Percentiles rank a stretch among this genome's conserved stretches.
Evolutionary conservation across 2,888 invertebrate species (phyloP).

Genomic region (Clunio marinus): DNA sequence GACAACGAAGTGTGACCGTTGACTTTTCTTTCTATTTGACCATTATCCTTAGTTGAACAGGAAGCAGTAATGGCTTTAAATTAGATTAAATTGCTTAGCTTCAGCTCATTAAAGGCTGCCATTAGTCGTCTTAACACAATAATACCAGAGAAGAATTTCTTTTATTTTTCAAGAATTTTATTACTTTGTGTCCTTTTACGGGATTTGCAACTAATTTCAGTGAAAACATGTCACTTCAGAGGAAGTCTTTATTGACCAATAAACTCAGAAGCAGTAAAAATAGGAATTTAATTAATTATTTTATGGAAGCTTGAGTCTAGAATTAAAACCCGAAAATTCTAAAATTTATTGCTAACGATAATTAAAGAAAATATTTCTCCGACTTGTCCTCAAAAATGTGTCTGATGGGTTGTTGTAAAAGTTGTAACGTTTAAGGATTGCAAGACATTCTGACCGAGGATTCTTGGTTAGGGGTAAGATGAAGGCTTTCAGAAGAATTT

Average conservation of each 20-base stretch:
- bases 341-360: slow-evolving; percentile 15
- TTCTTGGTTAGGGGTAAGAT: slow-evolving; percentile 3
- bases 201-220: slow-evolving; percentile 15
- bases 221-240: slow-evolving; percentile 13
- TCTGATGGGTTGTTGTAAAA: neutral
- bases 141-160: neutral
- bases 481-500: neutral
- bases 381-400: slow-evolving; percentile 17
- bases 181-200: neutral
- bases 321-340: slow-evolving; percentile 14
- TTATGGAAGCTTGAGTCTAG: neutral
- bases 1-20: slow-evolving; percentile 21
- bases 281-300: slow-evolving; percentile 27
- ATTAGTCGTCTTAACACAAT: no score
- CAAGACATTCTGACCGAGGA: neutral
- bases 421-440: neutral
- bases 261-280: slow-evolving; percentile 7
- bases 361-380: slow-evolving; percentile 21
- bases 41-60: slow-evolving; percentile 12
- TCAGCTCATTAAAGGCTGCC: neutral
- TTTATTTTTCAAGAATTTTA: slow-evolving; percentile 12
- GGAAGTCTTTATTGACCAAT: neutral
- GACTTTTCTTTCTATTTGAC: slow-evolving; percentile 12
- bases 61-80: slow-evolving; percentile 22
- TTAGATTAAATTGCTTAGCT: slow-evolving; percentile 25